Evolutionary conservation across 1,140 invertebrate genomes (phyloP), one percentile per base, ranked within the genome.

Genomic region (Drosophila bifasciata): DNA sequence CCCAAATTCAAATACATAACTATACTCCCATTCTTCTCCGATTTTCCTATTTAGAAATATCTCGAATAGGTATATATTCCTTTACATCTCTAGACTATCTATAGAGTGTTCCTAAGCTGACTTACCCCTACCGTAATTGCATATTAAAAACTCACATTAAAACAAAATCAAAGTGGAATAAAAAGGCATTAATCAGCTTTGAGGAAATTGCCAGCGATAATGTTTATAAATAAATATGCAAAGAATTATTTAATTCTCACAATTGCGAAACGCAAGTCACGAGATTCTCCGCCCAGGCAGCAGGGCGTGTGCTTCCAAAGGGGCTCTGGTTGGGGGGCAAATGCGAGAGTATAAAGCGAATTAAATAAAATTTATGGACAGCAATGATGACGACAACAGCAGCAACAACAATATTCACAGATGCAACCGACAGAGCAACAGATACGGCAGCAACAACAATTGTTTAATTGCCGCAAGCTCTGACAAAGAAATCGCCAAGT

Each of bases 201-300:
- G 68, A 86, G 81, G 81, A 86, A 85, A 77, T 81, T 66, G 63
- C 72, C 62, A 52, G 62, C 48, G 43, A 68, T 68, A 64, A 79
- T 67, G 66, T 49, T 86, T 69, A 63, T 49, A 81, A 88, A 88
- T 85, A 86, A 88, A 88, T 85, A 88, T 88, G 81, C 83, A 85
- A 88, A 77, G 81, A 85, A 81, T 85, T 85, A 85, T 85, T 86
- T 81, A 85, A 81, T 85, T 86, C 81, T 88, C 81, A 85, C 83
- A 86, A 68, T 71, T 81, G 77, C 73, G 64, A 81, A 81, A 52
- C 67, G 73, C 81, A 75, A 85, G 81, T 85, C 83, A 85, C 83
- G 83, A 75, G 81, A 81, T 85, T 55, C 67, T n/a, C 62, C 28
- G 28, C n/a, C n/a, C 73, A 50, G 59, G 62, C 81, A 85, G 43